Conservation (phyloP, 2,113 vertebrate species). For the Daboia siamensis region DNA sequence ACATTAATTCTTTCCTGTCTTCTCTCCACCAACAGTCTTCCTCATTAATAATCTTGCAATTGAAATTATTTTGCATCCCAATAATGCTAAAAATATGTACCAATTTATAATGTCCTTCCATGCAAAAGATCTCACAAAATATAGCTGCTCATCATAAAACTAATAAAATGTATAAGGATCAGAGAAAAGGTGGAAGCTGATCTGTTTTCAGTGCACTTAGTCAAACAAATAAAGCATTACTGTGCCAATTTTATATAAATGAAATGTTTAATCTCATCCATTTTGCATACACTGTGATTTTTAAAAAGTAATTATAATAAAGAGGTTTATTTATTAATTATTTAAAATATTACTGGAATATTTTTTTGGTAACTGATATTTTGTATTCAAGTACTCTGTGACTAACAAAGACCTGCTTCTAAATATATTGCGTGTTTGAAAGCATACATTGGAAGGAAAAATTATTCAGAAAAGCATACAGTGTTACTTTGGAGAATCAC, state of each 20-base stretch:
- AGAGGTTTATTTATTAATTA: slow-evolving; percentile 45
- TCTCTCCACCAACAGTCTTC: slow-evolving; percentile 21
- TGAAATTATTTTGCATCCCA: slow-evolving; percentile 21
- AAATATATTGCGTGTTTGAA: background rate
- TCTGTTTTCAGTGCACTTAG: slow-evolving; percentile 75
- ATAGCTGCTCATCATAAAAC: slow-evolving; percentile 52
- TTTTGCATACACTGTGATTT: slow-evolving; percentile 50
- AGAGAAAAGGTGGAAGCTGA: slow-evolving; percentile 45
- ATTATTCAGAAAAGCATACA: background rate
- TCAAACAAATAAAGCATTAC: slow-evolving; percentile 41
- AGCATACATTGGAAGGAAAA: background rate
- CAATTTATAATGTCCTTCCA: slow-evolving; percentile 37
- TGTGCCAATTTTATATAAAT: slow-evolving; percentile 56
- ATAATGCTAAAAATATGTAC: slow-evolving; percentile 29
- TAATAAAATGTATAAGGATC: slow-evolving; percentile 19
- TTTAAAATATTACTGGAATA: slow-evolving; percentile 45
- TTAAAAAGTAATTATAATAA: slow-evolving; percentile 43
- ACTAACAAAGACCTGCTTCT: background rate
- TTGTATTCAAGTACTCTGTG: slow-evolving; percentile 35
- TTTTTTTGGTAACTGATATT: slow-evolving; percentile 48
- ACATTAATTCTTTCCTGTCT: slow-evolving; percentile 24
- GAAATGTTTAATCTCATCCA: slow-evolving; percentile 59
- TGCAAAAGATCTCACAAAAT: slow-evolving; percentile 53
- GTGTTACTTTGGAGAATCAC: background rate
- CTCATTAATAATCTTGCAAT: slow-evolving; percentile 22